Base-by-base conservation (phyloP, 1,140 invertebrate species). In the Pygmarrhopalites habei region DNA sequence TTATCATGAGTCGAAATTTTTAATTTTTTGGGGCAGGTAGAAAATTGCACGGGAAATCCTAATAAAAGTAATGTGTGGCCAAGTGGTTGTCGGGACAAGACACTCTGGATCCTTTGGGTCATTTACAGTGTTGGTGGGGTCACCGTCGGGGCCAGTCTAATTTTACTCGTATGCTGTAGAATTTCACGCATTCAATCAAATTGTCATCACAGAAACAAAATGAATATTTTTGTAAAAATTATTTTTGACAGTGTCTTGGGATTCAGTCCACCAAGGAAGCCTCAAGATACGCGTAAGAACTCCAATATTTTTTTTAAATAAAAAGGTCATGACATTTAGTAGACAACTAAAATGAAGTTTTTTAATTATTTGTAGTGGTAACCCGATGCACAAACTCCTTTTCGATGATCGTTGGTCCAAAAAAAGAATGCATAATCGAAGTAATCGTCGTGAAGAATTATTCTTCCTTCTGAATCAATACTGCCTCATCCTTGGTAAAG, bases 381-480 rank as follows among this genome's bases (percentile, higher is more conserved):
- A 57, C 19, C 55, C 55, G 2, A 57, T 57, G n/a, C 55, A 57
- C 29, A 32, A 35, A 10, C 32, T 57, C 15, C 19, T 57, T 2
- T 57, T 35, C 21, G 55, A 57, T 30, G 39, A 35, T 30, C 30
- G 39, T 19, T 57, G 30, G 30, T 23, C 55, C 39, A 57, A 57
- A 25, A 57, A 39, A n/a, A 14, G 55, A 4, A 2, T 35, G n/a
- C 14, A 57, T 15, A 43, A 35, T 35, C 7, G 39, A 15, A 43
- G 30, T 19, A 35, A 23, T 19, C 55, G 55, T 12, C 55, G 55
- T 3, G 30, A 57, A 57, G 55, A 57, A 35, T 25, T 57, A 12
- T 57, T 57, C 32, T 57, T 25, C 26, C 25, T 57, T 2, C 55
- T 57, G 19, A 43, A 57, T 25, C 55, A 57, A 14, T 57, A 57